A percentile compares a stretch with the other conserved stretches of the same genome.
Conservation (phyloP, 2,888 invertebrate species). For the Alloplasta piceator region DNA sequence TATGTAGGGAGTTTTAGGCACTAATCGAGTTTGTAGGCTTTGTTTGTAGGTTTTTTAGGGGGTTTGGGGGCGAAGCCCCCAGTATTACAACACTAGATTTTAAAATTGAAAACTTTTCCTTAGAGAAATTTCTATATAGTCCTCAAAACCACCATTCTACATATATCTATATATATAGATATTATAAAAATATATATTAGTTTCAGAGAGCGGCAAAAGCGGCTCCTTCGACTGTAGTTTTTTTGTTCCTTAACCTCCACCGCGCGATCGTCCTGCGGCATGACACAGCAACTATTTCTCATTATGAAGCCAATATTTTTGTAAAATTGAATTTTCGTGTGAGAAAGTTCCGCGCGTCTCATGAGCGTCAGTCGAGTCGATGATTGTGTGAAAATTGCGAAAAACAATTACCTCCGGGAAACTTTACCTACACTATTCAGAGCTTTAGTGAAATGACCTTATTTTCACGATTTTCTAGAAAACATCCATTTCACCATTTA, state of each 20-base stretch:
- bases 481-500: no score
- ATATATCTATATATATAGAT: no score
- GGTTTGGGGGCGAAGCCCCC: no score
- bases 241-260: constrained; percentile 61
- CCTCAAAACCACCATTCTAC: no score
- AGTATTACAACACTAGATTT: no score
- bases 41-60: no score
- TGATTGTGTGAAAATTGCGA: constrained; percentile 33
- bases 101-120: no score
- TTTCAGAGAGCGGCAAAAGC: constrained; percentile 30
- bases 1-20: no score
- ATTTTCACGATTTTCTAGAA: no score
- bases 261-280: constrained; percentile 65
- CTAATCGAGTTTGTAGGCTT: no score
- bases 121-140: no score
- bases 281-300: constrained; percentile 82
- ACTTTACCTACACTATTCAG: neutral
- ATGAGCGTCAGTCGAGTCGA: neutral
- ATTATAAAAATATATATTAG: neutral
- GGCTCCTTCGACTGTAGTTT: constrained; percentile 53
- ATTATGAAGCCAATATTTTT: constrained; percentile 82
- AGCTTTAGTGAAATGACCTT: neutral
- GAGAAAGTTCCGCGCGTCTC: constrained; percentile 59
- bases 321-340: constrained; percentile 82
- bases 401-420: neutral